These are phyloP conservation scores for Leucoraja ocellata DNA, from an alignment of 2,797 vertebrate genomes.

Conservation along the genomic window DNA sequence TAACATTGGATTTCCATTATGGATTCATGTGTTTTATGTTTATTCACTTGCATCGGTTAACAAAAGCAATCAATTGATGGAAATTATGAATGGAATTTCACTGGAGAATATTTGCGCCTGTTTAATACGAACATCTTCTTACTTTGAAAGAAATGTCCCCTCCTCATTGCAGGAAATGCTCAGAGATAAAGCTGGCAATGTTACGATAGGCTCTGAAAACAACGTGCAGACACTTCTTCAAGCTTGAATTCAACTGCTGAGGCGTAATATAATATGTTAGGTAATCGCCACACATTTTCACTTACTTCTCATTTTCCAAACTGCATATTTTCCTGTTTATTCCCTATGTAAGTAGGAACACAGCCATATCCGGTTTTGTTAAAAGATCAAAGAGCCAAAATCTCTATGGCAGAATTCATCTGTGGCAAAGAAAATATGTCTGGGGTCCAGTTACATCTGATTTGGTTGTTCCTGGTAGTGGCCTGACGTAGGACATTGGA, in stretches of 20 bases:
- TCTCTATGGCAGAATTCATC: not conserved
- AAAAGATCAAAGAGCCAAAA: not conserved
- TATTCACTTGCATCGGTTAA: not conserved
- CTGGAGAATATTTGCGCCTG: slow-evolving; percentile 15
- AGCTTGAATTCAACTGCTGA: slow-evolving; percentile 69
- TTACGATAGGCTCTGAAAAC: slow-evolving; percentile 53
- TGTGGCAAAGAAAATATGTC: not conserved
- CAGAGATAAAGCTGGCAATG: slow-evolving; percentile 61
- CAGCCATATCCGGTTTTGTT: not conserved
- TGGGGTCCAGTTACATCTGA: not conserved
- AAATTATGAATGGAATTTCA: not conserved
- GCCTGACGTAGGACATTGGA: too few relatives aligned
- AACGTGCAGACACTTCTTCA: slow-evolving; percentile 80
- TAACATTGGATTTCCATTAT: not conserved
- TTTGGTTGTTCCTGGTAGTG: too few relatives aligned
- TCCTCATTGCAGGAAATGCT: slow-evolving; percentile 75
- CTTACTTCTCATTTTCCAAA: slow-evolving; percentile 50
- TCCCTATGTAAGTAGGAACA: not conserved
- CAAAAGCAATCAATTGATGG: not conserved
- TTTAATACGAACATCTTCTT: not conserved
- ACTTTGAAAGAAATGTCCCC: slow-evolving; percentile 52
- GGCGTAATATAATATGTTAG: slow-evolving; percentile 67
- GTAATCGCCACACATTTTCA: slow-evolving; percentile 57
- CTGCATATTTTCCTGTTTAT: slow-evolving; percentile 44
- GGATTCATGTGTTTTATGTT: not conserved